Evolutionary conservation across 2,797 vertebrate species (phyloP), one percentile per base, ranked within the genome.

Genomic region (Gymnodraco acuticeps): DNA sequence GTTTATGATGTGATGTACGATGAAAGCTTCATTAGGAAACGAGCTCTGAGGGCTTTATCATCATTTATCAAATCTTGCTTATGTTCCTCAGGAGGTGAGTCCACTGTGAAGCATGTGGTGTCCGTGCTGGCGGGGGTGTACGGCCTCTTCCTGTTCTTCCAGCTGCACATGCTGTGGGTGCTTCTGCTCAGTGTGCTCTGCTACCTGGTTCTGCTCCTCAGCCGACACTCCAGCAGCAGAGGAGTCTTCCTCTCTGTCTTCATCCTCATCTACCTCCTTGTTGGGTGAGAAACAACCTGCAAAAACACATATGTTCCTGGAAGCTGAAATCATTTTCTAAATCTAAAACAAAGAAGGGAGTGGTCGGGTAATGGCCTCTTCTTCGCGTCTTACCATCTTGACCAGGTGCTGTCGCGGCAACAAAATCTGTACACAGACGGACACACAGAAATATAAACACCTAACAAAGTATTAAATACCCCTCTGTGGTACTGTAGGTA

Each of bases 81-180:
- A 8, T 66, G 9, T 59, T 60, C 10, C 33, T 45, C 19, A 91
- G 91, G 70, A 89, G 88, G 95, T 0, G 15, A 85, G 2, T 90
- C 92, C 60, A 88, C 90, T 15, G 23, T 94, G 83, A 97, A 96
- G 81, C 96, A 98, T 54, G 78, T 92, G 0, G 90, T 93, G 70
- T 96, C 96, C 0, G 88, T 93, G 33, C 77, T 91, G 11, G 89
- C 93, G 0, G 97, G 97, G 13, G 93, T 95, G 80, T 97, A 94
- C 71, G 94, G 93, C 70, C 96, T 98, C 67, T 96, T 95, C 88
- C 94, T 96, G 74, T 98, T 98, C 92, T 97, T 98, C 78, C 93
- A 96, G 90, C 81, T 94, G 20, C 95, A 97, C 83, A 94, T 96
- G 95, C 91, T 98, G 60, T 98, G 97, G 97, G 96, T 98, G 70